Conservation (phyloP, 2,113 vertebrate species). For the Odontesthes bonariensis region DNA sequence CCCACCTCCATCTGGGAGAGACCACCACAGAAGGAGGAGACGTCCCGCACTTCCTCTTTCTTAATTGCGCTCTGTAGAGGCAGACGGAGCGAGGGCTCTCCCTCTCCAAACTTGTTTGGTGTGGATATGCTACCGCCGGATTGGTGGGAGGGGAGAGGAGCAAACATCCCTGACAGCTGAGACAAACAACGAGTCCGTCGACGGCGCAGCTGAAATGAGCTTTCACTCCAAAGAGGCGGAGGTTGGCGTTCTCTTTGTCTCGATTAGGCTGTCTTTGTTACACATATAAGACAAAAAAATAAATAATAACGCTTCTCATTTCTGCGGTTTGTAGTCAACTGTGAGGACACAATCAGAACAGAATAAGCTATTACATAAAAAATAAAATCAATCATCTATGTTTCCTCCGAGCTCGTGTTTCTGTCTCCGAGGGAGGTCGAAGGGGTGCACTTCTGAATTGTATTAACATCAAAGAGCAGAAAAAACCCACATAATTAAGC, state of each 20-base stretch:
- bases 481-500: not conserved
- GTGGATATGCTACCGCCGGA: conserved; percentile 11
- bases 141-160: conserved; percentile 1
- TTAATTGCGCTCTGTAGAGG: conserved; percentile 35
- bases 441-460: not conserved
- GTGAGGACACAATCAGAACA: conserved; percentile 10
- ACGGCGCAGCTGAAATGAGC: conserved; percentile 13
- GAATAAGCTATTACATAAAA: conserved; percentile 13
- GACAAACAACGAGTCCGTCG: conserved; percentile 29
- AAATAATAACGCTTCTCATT: not conserved
- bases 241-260: not conserved
- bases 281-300: conserved; percentile 3
- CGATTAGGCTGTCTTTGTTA: not conserved
- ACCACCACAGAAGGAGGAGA: not conserved
- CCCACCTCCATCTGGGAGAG: conserved; percentile 31
- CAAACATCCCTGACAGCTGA: conserved; percentile 5
- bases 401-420: not conserved
- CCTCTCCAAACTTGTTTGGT: conserved; percentile 13
- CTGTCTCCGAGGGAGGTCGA: not conserved
- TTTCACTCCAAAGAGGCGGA: not conserved
- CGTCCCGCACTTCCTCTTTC: not conserved
- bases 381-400: conserved; percentile 8
- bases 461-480: not conserved
- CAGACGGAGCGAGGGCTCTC: conserved; percentile 40
- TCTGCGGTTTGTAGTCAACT: not conserved